Conservation (phyloP, 2,797 vertebrate genomes). For the Aplochiton taeniatus region DNA sequence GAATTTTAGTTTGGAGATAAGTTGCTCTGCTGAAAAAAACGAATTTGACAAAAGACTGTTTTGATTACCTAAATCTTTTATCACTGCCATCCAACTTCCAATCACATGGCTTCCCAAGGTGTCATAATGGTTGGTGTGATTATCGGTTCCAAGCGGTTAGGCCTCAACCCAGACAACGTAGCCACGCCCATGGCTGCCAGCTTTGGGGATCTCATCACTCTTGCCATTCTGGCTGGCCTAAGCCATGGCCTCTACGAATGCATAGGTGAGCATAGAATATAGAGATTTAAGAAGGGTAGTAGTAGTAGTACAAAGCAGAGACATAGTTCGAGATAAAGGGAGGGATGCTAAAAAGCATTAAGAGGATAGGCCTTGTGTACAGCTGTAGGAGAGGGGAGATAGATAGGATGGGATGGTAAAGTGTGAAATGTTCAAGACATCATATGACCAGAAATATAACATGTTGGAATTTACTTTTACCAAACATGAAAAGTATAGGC, state of each 20-base stretch:
- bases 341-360: neutral
- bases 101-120: slow-evolving; percentile 63
- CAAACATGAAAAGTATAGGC: too few relatives aligned
- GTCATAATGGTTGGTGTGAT: slow-evolving; percentile 94
- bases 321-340: neutral
- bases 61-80: neutral
- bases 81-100: slow-evolving; percentile 2
- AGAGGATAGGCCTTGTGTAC: too few relatives aligned
- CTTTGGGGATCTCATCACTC: slow-evolving; percentile 93
- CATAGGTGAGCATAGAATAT: slow-evolving; percentile 71
- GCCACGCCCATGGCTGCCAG: slow-evolving; percentile 94
- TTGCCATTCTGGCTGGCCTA: slow-evolving; percentile 88
- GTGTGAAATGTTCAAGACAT: too few relatives aligned
- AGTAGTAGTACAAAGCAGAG: neutral
- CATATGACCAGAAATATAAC: too few relatives aligned
- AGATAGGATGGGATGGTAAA: too few relatives aligned
- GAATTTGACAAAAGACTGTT: too few relatives aligned
- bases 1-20: too few relatives aligned
- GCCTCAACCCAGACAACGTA: slow-evolving; percentile 94
- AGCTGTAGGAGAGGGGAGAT: too few relatives aligned
- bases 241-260: slow-evolving; percentile 86
- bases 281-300: neutral
- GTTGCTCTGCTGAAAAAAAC: too few relatives aligned
- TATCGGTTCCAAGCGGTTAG: slow-evolving; percentile 87
- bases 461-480: too few relatives aligned